These are phyloP conservation scores for Orientallactaga sibirica DNA, from an alignment of 2,797 vertebrate genomes.

Conservation along the genomic window DNA sequence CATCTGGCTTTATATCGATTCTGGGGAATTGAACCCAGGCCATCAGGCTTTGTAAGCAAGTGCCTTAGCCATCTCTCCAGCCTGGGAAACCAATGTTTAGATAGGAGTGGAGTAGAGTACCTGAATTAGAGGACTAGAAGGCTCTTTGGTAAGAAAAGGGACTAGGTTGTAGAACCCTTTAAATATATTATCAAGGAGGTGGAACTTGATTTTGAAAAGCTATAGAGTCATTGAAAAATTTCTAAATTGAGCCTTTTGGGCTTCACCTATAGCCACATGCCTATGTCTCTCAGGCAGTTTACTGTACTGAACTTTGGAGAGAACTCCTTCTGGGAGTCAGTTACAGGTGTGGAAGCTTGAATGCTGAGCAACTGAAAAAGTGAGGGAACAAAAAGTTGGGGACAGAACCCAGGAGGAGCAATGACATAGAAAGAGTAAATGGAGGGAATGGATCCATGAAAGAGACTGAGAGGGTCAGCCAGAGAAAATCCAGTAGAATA, in stretches of 20 bases:
- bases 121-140: neutral
- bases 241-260: neutral
- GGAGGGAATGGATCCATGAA: neutral
- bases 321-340: constrained; percentile 23
- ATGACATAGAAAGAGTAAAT: neutral
- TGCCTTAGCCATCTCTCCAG: too few species aligned
- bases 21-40: too few species aligned
- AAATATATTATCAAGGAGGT: constrained; percentile 8
- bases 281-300: neutral
- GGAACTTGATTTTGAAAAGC: constrained; percentile 35
- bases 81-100: constrained; percentile 20
- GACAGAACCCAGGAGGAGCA: neutral
- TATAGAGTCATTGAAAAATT: neutral
- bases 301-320: neutral
- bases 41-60: too few species aligned
- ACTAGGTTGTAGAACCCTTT: neutral
- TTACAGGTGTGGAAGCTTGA: neutral
- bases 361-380: neutral
- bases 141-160: neutral
- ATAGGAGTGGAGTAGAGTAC: neutral
- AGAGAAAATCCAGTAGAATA: neutral
- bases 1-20: too few species aligned
- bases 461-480: neutral
- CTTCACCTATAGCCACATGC: neutral
- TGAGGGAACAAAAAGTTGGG: neutral